phyloP scores from a whole-genome alignment of 2,113 vertebrate species.

The Neogale vison region DNA sequence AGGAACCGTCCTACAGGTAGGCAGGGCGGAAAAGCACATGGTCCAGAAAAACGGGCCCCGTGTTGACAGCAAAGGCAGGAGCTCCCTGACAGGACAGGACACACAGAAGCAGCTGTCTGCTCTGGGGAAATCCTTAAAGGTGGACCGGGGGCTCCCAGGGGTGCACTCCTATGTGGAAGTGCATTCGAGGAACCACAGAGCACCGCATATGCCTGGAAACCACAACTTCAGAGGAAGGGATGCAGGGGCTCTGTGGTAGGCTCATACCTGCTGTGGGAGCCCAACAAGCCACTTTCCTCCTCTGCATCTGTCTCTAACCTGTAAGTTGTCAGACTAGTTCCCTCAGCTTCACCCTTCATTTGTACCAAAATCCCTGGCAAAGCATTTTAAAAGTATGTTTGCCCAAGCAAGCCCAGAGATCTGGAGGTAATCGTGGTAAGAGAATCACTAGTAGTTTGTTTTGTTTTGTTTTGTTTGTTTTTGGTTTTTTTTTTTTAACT shows the following conservation, averaged over 20 bases:
- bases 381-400: background rate
- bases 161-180: fast-evolving
- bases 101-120: fast-evolving
- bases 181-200: background rate
- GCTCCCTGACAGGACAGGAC: background rate
- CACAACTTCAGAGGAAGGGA: background rate
- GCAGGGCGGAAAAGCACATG: background rate
- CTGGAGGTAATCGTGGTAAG: background rate
- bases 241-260: background rate
- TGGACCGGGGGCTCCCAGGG: background rate
- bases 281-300: background rate
- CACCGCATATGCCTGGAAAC: background rate
- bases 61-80: background rate
- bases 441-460: too few species aligned
- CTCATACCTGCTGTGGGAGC: background rate
- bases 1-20: background rate
- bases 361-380: background rate
- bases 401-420: background rate
- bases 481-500: background rate
- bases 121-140: background rate
- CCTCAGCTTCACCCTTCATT: background rate
- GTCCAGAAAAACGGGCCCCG: too few species aligned
- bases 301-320: background rate
- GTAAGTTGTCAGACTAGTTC: too few species aligned
- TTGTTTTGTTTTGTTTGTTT: too few species aligned